A percentile compares a stretch with the other conserved stretches of the same genome.
These are phyloP conservation scores for Helobdella robusta DNA, from an alignment of 2,888 invertebrate genomes.

Conservation along the genomic window DNA sequence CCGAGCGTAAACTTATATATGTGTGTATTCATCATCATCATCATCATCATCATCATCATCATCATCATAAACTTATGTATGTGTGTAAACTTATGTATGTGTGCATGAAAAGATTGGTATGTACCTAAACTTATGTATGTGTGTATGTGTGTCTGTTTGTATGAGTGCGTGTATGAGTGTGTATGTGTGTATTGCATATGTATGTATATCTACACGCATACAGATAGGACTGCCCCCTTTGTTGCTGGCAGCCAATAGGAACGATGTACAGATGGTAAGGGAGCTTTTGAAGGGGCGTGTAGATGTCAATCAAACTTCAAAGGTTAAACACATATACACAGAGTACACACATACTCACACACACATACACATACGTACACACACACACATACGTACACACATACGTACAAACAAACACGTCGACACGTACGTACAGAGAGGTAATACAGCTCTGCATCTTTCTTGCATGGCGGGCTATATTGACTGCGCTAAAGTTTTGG, in stretches of 20 bases:
- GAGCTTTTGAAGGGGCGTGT: neutral
- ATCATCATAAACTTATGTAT: too few relatives aligned
- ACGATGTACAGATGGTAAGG: neutral
- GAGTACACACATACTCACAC: too few relatives aligned
- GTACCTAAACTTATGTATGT: neutral
- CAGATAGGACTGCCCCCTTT: neutral
- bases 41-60: too few relatives aligned
- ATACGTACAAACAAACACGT: neutral
- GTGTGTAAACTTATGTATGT: neutral
- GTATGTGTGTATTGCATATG: neutral
- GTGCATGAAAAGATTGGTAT: neutral
- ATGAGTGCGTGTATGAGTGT: neutral
- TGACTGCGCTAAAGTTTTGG: neutral
- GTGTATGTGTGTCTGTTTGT: neutral
- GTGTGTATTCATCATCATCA: too few relatives aligned
- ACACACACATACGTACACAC: too few relatives aligned
- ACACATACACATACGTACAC: too few relatives aligned
- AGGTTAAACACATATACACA: too few relatives aligned
- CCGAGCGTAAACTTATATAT: too few relatives aligned
- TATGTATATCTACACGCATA: neutral
- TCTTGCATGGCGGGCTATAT: slow-evolving; percentile 3
- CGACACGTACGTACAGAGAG: neutral
- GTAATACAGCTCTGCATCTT: slow-evolving; percentile 11
- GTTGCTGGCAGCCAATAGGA: neutral
- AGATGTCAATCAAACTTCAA: neutral